Percentiles rank a stretch among this genome's conserved stretches.
Evolutionary conservation across 2,888 invertebrate species (phyloP).

Genomic region (Allacma fusca): DNA sequence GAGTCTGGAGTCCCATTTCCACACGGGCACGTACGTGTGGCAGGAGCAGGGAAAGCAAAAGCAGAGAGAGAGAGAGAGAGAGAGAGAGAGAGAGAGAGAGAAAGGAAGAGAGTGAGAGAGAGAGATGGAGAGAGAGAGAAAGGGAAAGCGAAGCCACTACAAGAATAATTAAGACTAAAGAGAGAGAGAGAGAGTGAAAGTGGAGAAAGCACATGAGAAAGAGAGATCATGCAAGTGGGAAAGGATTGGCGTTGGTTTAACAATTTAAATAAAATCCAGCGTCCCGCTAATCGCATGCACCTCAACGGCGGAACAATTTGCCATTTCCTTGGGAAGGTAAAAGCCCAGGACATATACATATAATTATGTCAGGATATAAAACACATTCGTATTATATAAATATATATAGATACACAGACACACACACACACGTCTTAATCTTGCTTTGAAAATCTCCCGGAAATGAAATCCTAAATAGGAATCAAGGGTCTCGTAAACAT

Average conservation of each 20-base stretch:
- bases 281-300: neutral
- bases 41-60: neutral
- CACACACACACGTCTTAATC: neutral
- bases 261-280: slow-evolving; percentile 14
- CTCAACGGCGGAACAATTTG: slow-evolving; percentile 4
- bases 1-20: too few species aligned
- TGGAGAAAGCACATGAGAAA: neutral
- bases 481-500: slow-evolving; percentile 51
- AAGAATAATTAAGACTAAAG: neutral
- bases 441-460: slow-evolving; percentile 22
- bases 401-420: too few species aligned
- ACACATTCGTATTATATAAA: too few species aligned
- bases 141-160: neutral
- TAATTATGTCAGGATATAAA: too few species aligned
- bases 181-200: neutral
- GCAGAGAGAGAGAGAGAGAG: neutral
- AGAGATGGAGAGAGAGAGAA: neutral
- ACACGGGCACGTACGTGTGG: too few species aligned
- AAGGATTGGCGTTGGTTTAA: neutral
- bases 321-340: slow-evolving; percentile 14
- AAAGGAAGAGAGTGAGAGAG: neutral
- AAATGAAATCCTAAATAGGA: slow-evolving; percentile 54
- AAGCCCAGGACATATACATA: too few species aligned
- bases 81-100: neutral
- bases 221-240: neutral